phyloP scores from a whole-genome alignment of 1,140 invertebrate genomes.

The Spodoptera frugiperda region DNA sequence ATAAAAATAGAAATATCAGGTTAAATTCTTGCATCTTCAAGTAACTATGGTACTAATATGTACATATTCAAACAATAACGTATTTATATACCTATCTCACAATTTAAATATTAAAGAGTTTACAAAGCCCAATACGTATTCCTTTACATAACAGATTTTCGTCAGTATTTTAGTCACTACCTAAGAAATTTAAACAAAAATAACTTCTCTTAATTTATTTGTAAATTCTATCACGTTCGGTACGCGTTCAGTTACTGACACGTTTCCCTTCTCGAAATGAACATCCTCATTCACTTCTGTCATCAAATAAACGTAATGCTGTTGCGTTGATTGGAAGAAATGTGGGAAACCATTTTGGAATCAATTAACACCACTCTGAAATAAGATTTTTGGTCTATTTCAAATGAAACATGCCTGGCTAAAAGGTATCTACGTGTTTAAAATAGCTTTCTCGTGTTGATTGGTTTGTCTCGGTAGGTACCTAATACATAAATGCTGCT shows the following conservation, averaged over 20 bases:
- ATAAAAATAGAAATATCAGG: not conserved
- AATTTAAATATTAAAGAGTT: too few species aligned
- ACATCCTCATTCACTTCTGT: constrained; percentile 19
- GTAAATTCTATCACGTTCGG: constrained; percentile 40
- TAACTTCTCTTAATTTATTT: not conserved
- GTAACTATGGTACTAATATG: too few species aligned
- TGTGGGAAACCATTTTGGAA: not conserved
- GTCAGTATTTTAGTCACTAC: not conserved
- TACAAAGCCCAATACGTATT: too few species aligned
- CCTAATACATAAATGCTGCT: too few species aligned
- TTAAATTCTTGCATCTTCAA: too few species aligned
- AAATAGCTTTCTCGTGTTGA: not conserved
- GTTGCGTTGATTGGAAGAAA: constrained; percentile 19
- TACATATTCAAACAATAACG: too few species aligned
- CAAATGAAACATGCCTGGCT: not conserved
- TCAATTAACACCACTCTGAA: constrained; percentile 9
- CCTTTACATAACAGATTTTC: too few species aligned
- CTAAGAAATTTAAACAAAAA: not conserved
- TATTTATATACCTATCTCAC: too few species aligned
- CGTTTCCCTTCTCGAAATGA: constrained; percentile 8
- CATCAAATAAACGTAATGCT: constrained; percentile 13
- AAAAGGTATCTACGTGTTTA: not conserved
- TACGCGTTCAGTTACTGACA: not conserved
- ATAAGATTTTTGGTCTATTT: not conserved
- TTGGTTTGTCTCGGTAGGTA: not conserved